Evolutionary conservation across 2,888 invertebrate genomes (phyloP), one percentile per base, ranked within the genome.

Genomic region (Hypsopygia costalis): DNA sequence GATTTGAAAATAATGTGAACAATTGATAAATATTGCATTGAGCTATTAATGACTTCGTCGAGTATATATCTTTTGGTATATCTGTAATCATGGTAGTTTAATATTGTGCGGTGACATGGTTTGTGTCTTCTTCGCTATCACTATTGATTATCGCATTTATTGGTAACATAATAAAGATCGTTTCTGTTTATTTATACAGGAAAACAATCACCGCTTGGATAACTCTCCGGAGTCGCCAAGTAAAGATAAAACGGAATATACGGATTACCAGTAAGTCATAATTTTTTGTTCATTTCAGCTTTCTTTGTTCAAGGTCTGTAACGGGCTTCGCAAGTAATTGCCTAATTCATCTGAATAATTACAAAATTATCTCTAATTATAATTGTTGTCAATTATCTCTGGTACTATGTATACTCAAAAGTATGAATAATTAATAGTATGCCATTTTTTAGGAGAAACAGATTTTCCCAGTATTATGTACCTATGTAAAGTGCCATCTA

Each of bases 241-340:
- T 20, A 70, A 64, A 36, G 61, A 55, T 38, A 58, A 51, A 45
- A 52, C 50, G 29, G 78, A 81, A 39, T 55, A 71, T 11, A 55
- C 54, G 21, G 85, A 85, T 49, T 85, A 82, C 48, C 70, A 76
- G 85, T 85, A 56, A 81, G 86, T 77, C 39, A 39, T 37, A 44
- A 34, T 43, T 41, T 43, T 54, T 43, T 43, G 36, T 52, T 44
- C 9, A 43, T 36, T 6, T 22, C 16, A 8, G 4, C 33, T 44
- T 51, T 51, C 50, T 55, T 58, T 60, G 53, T 65, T 47, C 47
- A 46, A 46, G 36, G 40, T 46, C 20, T 29, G 31, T 33, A 32
- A n/a, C 5, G 9, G 16, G 20, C 32, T 9, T 5, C 20, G 9
- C 20, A 16, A 16, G 16, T 16, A 16, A 16, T 16, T 16, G 16